Evolutionary conservation across 2,113 vertebrate species (phyloP), one percentile per base, ranked within the genome.

Genomic region (Nesogale talazaci): DNA sequence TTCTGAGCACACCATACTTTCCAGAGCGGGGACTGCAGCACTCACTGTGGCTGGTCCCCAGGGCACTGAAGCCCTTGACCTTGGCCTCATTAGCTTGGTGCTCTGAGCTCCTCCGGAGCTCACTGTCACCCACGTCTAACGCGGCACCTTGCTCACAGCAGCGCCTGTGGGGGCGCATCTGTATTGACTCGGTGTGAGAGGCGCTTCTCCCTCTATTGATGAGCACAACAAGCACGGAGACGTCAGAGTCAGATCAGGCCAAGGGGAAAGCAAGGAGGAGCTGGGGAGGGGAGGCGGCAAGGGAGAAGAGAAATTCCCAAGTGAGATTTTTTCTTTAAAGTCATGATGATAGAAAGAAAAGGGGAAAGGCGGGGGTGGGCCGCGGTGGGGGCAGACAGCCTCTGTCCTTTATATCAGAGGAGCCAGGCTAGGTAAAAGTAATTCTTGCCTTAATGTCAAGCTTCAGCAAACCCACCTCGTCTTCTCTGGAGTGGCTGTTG

Each of bases 241-340:
- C 69, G 59, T 29, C 2, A 11, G 69, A 88, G 70, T 77, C 92
- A 88, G 25, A 80, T 90, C 85, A 92, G 86, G 76, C 20, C 1
- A 22, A 34, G 59, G 19, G 34, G 75, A 74, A 83, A 77, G 79
- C 56, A 74, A 27, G 82, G 65, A 67, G 70, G 74, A 42, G 57
- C 17, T 80, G 52, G 17, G 82, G 34, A 79, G 70, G 38, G 12
- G 40, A 91, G 74, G 42, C 86, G 61, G n/a, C n/a, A 88, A 83
- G 56, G 40, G 29, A n/a, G 38, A 16, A 11, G 3, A 84, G 40
- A 91, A 89, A 95, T 93, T 86, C 86, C 86, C 80, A 95, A 92
- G 57, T 17, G 12, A 74, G 27, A 38, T 61, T 67, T 74, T 52
- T 52, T 46, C 10, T 46, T 52, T 52, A 5, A 75, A 31, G 11